Conservation (phyloP, 2,888 invertebrate genomes). For the Candidula unifasciata region DNA sequence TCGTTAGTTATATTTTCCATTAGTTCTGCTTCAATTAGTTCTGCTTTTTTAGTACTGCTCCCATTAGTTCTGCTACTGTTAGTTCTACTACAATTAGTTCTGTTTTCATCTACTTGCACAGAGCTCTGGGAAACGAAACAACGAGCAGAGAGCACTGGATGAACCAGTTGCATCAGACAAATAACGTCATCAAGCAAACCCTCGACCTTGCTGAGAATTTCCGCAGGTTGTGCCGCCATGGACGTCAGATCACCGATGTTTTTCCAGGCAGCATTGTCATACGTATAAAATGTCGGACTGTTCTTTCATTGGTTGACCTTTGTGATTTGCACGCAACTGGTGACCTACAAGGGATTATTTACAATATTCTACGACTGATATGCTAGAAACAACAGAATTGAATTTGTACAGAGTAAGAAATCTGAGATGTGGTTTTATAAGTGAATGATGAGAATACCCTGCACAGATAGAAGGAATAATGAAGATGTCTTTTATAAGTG, state of each 20-base stretch:
- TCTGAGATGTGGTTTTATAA: too few species aligned
- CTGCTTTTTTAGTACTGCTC: too few species aligned
- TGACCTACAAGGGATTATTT: conserved; percentile 40
- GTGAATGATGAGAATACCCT: too few species aligned
- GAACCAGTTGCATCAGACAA: conserved; percentile 26
- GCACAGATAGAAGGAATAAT: too few species aligned
- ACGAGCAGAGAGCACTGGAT: conserved; percentile 9
- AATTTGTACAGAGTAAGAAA: background rate
- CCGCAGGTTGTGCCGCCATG: conserved; percentile 44
- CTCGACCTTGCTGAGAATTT: conserved; percentile 42
- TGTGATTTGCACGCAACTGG: conserved; percentile 48
- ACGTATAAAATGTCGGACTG: conserved; percentile 49
- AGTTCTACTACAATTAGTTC: background rate
- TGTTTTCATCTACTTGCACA: background rate
- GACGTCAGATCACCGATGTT: conserved; percentile 47
- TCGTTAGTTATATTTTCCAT: too few species aligned
- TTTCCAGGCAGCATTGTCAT: conserved; percentile 52
- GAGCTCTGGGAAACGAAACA: background rate
- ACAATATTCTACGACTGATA: conserved; percentile 8
- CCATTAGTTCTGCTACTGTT: too few species aligned
- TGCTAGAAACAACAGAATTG: too few species aligned
- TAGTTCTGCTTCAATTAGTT: too few species aligned
- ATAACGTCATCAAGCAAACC: conserved; percentile 2
- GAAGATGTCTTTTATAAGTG: too few species aligned
- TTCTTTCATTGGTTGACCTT: conserved; percentile 51